Conservation (phyloP, 2,113 vertebrate genomes). For the Equus quagga region DNA sequence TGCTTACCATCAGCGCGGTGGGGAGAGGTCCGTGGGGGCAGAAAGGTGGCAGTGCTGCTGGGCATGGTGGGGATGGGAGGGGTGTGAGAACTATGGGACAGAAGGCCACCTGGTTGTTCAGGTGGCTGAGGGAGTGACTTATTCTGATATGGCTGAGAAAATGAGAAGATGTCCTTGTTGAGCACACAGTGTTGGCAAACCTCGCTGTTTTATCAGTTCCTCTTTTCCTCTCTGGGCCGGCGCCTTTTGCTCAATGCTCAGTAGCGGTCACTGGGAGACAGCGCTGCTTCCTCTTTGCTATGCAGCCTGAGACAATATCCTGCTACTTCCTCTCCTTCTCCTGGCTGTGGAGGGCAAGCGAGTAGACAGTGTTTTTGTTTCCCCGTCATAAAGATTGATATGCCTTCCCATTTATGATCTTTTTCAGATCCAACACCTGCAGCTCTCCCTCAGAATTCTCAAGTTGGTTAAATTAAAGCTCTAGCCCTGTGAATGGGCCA, state of each 20-base stretch:
- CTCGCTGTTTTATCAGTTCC: conserved; percentile 57
- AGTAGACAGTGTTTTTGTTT: conserved; percentile 74
- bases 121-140: background rate
- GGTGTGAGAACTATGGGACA: background rate
- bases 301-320: conserved; percentile 54
- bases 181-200: background rate
- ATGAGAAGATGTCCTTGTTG: conserved; percentile 46
- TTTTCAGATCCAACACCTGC: conserved; percentile 60
- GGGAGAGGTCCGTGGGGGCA: background rate
- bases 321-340: conserved; percentile 54
- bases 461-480: conserved; percentile 79
- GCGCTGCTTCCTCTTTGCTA: conserved; percentile 49
- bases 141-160: background rate
- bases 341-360: conserved; percentile 60
- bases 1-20: background rate
- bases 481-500: conserved; percentile 63
- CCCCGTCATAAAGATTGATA: conserved; percentile 75
- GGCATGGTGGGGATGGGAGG: background rate
- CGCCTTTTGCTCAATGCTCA: conserved; percentile 64
- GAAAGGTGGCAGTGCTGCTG: background rate
- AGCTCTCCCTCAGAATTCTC: conserved; percentile 71
- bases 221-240: background rate
- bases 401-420: conserved; percentile 57
- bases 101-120: background rate
- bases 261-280: conserved; percentile 66